A percentile compares a stretch with the other conserved stretches of the same genome.
phyloP scores from a whole-genome alignment of 2,113 vertebrate species.

The Gallinago media region DNA sequence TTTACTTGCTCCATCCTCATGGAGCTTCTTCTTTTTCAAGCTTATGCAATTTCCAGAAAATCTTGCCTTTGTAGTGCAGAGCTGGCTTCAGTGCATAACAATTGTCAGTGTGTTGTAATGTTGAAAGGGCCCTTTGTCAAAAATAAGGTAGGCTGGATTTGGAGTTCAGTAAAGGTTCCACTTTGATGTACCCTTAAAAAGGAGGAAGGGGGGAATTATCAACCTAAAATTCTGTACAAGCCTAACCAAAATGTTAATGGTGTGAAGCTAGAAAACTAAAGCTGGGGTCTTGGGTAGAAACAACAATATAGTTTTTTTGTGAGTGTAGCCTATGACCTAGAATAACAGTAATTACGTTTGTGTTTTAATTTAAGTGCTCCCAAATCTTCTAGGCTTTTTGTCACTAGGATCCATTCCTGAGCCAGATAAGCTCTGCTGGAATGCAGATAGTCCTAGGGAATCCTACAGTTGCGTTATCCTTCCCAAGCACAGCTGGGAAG shows the following conservation, averaged over 20 bases:
- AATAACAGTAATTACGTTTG: not conserved
- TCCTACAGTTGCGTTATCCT: rapidly evolving
- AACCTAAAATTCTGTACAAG: not conserved
- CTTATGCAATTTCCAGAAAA: not conserved
- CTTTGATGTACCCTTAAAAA: not conserved
- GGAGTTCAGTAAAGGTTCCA: not conserved
- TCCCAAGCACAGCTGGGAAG: not conserved
- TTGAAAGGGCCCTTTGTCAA: not conserved
- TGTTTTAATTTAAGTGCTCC: not conserved
- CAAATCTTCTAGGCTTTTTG: not conserved
- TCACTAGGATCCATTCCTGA: not conserved
- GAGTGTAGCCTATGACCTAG: no score
- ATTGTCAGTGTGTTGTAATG: not conserved
- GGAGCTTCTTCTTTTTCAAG: not conserved
- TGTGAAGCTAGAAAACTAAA: not conserved
- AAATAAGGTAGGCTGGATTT: not conserved
- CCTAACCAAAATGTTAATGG: not conserved
- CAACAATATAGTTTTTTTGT: not conserved
- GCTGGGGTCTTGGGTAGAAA: not conserved
- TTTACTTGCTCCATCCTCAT: not conserved
- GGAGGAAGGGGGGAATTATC: not conserved
- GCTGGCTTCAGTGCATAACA: not conserved
- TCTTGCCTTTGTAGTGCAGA: not conserved
- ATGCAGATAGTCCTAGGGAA: not conserved
- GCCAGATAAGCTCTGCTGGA: not conserved